Base-by-base conservation (phyloP, 2,888 invertebrate genomes). In the Rambutsinella grinnellia region DNA sequence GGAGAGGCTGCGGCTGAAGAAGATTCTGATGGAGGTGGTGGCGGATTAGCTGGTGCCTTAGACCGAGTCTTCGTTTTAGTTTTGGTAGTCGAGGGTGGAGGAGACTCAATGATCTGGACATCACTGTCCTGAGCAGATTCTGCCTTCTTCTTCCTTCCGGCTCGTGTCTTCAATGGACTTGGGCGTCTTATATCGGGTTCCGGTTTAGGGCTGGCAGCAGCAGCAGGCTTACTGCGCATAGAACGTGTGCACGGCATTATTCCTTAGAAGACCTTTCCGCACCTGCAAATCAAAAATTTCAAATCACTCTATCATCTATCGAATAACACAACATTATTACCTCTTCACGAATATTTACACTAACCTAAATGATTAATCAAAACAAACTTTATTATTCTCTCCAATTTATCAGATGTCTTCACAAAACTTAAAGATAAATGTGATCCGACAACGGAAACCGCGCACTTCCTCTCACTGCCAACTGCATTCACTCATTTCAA, bases 121-220 rank as follows among this genome's bases (percentile, higher is more conserved):
- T 23, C 5, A 15, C n/a, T 19, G 5, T 17, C 17, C 10, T 13
- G 8, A 6, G 2, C 46, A 3, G 36, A 53, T 24, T 6, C 46
- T 28, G 8, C 54, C 46, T 74, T 74, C 28, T 67, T 74, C 6
- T n/a, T 27, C 13, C 74, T 49, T 2, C 66, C 66, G 3, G 46
- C 5, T 8, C 74, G 51, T 2, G 61, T 36, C 13, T 24, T 28
- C 19, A 46, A 62, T n/a, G 62, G 53, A 15, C 15, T 21, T 54
- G 46, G 1, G 19, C 13, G 27, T 1, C 8, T n/a, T n/a, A n/a
- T n/a, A n/a, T n/a, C n/a, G 3, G 49, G 49, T n/a, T 49, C 21
- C n/a, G 66, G 66, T 2, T 65, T 65, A 15, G 72, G 66, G 58
- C 60, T 56, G 17, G 58, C 74, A 13, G 56, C 61, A 17, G 60